phyloP scores from a whole-genome alignment of 2,113 vertebrate genomes.

The Glaucidium brasilianum region DNA sequence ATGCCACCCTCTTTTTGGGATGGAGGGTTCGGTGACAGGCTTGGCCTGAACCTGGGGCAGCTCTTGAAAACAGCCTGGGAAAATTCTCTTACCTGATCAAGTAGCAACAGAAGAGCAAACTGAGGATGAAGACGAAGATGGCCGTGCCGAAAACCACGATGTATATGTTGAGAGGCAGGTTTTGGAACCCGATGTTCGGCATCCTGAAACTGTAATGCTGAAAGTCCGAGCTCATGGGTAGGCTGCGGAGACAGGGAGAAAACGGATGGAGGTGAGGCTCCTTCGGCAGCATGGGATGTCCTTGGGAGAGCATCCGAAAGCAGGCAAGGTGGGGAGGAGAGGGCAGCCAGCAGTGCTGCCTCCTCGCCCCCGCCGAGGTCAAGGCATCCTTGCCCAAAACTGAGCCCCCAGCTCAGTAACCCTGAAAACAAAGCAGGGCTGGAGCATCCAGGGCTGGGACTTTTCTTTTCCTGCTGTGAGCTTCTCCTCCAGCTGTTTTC shows the following conservation, averaged over 20 bases:
- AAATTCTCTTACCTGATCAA: conserved; percentile 87
- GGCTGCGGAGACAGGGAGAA: conserved; percentile 72
- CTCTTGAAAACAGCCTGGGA: neutral
- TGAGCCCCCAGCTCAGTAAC: neutral
- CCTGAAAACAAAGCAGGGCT: neutral
- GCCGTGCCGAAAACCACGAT: conserved; percentile 98
- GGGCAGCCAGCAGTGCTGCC: neutral
- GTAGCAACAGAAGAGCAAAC: conserved; percentile 99
- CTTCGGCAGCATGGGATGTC: neutral
- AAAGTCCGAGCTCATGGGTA: conserved; percentile 95
- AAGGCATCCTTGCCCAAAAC: neutral
- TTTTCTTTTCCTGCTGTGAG: neutral
- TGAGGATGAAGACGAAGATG: conserved; percentile 99
- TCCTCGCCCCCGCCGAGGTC: accelerated
- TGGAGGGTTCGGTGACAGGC: neutral
- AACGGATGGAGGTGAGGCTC: neutral
- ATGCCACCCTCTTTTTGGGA: neutral
- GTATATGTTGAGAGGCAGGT: conserved; percentile 99
- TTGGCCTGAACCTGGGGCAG: neutral
- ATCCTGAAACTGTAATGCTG: conserved; percentile 97
- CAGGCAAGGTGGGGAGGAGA: neutral
- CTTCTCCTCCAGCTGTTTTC: neutral
- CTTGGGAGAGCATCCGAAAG: neutral
- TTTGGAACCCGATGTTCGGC: conserved; percentile 99
- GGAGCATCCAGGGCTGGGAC: neutral